These are phyloP conservation scores for Bombyx mandarina DNA, from an alignment of 1,140 invertebrate species.

Conservation along the genomic window DNA sequence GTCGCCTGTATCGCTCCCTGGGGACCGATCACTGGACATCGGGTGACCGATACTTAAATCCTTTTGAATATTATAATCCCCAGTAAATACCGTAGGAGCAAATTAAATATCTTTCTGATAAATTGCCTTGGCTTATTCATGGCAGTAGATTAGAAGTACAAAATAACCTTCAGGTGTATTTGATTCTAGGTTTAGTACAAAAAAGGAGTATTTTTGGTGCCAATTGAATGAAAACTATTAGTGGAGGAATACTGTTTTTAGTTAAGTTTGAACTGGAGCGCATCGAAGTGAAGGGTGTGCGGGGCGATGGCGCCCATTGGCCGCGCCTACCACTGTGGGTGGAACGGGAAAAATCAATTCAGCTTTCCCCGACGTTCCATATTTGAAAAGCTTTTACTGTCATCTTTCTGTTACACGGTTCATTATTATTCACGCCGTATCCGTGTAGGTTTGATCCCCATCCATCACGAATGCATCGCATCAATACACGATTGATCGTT, in stretches of 20 bases:
- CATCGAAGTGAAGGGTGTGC: slow-evolving; percentile 19
- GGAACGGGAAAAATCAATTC: slow-evolving; percentile 43
- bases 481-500: slow-evolving; percentile 31
- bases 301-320: slow-evolving; percentile 41
- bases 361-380: slow-evolving; percentile 38
- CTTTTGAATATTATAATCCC: slow-evolving; percentile 12
- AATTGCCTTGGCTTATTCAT: too few relatives aligned
- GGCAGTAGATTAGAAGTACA: too few relatives aligned
- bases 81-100: too few relatives aligned
- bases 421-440: slow-evolving; percentile 34
- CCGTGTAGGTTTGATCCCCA: slow-evolving; percentile 25
- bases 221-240: slow-evolving; percentile 2
- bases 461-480: slow-evolving; percentile 29
- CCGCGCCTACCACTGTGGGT: slow-evolving; percentile 47
- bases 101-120: too few relatives aligned
- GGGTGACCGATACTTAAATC: slow-evolving; percentile 30
- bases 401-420: slow-evolving; percentile 38
- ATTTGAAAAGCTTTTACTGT: slow-evolving; percentile 62
- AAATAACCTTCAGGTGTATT: not conserved
- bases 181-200: not conserved
- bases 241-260: slow-evolving; percentile 16
- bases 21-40: slow-evolving; percentile 41
- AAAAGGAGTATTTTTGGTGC: not conserved
- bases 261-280: slow-evolving; percentile 18
- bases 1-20: slow-evolving; percentile 30